A percentile compares a stretch with the other conserved stretches of the same genome.
phyloP scores from a whole-genome alignment of 2,113 vertebrate species.

The Lanius collurio region DNA sequence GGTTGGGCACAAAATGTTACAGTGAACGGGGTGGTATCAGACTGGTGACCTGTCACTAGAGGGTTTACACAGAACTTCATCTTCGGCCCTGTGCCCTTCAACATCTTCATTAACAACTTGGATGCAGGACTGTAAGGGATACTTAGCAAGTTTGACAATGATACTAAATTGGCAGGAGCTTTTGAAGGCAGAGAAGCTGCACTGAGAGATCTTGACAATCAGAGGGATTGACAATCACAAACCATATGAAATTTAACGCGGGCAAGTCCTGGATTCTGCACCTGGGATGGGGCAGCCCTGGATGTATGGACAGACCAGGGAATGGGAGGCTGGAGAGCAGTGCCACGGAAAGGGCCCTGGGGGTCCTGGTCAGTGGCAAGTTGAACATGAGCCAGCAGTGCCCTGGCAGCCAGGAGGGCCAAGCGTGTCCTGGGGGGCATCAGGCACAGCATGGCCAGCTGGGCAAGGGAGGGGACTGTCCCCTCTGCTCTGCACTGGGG shows the following conservation, averaged over 20 bases:
- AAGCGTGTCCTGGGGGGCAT: background rate
- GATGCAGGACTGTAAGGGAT: background rate
- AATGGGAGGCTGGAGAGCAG: background rate
- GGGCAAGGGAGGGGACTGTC: background rate
- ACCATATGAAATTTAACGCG: background rate
- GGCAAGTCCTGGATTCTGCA: background rate
- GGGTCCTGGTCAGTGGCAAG: background rate
- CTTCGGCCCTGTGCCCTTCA: background rate
- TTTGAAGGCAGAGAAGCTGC: background rate
- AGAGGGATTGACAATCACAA: background rate
- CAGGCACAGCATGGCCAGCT: background rate
- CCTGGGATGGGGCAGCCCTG: background rate
- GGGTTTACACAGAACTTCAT: background rate
- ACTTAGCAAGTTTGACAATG: background rate
- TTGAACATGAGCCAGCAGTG: background rate
- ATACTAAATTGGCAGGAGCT: background rate
- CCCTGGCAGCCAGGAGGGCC: background rate
- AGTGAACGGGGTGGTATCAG: too few relatives aligned
- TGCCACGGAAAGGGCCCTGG: background rate
- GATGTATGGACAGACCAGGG: background rate
- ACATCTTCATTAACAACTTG: background rate
- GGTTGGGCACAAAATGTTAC: background rate
- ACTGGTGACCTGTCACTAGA: background rate
- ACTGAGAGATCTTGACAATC: background rate
- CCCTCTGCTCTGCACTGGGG: background rate